Evolutionary conservation across 1,140 invertebrate species (phyloP).

Genomic region (Magallana gigas): DNA sequence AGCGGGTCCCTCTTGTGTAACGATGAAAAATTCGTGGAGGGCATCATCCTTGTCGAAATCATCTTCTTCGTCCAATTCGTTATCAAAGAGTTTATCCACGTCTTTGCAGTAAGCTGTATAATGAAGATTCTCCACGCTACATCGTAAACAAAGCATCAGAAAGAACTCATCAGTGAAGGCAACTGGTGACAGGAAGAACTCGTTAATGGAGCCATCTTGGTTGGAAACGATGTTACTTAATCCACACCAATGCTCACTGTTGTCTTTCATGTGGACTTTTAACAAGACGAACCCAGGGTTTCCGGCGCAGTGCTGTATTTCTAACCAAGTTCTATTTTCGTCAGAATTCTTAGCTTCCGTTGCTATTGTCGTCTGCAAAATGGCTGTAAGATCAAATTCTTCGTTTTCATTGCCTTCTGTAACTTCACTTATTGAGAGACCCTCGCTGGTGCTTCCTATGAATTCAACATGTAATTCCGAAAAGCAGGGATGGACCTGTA

Average conservation of each 20-base stretch:
- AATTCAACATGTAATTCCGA: constrained; percentile 28
- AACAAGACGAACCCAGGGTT: constrained; percentile 33
- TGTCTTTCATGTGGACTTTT: constrained; percentile 13
- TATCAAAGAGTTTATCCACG: neutral
- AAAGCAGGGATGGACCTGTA: constrained; percentile 41
- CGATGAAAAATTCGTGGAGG: neutral
- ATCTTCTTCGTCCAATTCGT: neutral
- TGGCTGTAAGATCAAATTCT: constrained; percentile 41
- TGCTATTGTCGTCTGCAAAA: constrained; percentile 21
- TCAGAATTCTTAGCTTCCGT: neutral
- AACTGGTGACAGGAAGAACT: constrained; percentile 45
- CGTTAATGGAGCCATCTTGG: constrained; percentile 18
- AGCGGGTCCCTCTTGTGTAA: constrained; percentile 42
- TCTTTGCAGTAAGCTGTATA: neutral
- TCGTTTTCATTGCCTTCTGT: constrained; percentile 18
- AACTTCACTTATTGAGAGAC: constrained; percentile 37
- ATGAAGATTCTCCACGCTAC: constrained; percentile 36
- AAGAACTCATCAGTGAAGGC: constrained; percentile 46
- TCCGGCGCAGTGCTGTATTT: neutral
- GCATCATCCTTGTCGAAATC: neutral
- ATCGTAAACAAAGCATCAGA: constrained; percentile 33
- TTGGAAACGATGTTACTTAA: constrained; percentile 40
- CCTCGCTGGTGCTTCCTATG: constrained; percentile 46
- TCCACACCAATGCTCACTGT: constrained; percentile 6
- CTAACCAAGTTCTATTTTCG: neutral